Base-by-base conservation (phyloP, 30 jellyfish, hydroid and myxozoan species). In the Aurelia aurita complex sp. Pacific region DNA sequence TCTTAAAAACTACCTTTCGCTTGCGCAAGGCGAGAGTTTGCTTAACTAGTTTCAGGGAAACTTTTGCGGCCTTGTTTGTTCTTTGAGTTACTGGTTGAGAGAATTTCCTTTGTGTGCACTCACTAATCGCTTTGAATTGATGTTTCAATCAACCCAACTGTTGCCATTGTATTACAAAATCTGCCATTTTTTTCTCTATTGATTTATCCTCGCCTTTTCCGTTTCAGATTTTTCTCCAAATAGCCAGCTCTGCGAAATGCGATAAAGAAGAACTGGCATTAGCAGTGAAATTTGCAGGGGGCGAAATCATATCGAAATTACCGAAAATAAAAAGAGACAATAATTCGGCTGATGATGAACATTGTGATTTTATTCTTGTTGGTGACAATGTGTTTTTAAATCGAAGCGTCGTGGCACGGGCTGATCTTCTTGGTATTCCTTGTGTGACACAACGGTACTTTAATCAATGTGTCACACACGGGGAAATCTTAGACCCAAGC, bases 221-320 rank as follows among this genome's bases (percentile, higher is more conserved):
- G 7, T 76, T 19, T 13, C 67, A 76, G 86, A 76, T 76, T n/a
- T 76, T 46, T 60, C 59, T 76, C 19, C 69, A 76, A 18, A 75
- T 64, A 18, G 8, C 52, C 52, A 40, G 52, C 76, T 76, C 40
- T 5, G n/a, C 17, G 77, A 59, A 34, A 40, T 40, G 52, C 52
- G 53, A 76, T 1, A 59, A 19, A 60, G 86, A 76, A 12, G 86
- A 60, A 43, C 42, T 57, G n/a, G 62, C 86, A 1, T 61, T 76
- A 64, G 86, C 86, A 0, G 86, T 76, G 77, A 35, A 35, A n/a
- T 76, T 57, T 60, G 65, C 88, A 10, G 88, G 88, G 2, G 88
- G 80, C 18, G 54, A 79, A 17, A 40, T 79, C 13, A 64, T 79
- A 23, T 19, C 69, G 0, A 53, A 65, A 54, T 53, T 79, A 54